Evolutionary conservation across 2,113 vertebrate species (phyloP).

Genomic region (Glaucidium brasilianum): DNA sequence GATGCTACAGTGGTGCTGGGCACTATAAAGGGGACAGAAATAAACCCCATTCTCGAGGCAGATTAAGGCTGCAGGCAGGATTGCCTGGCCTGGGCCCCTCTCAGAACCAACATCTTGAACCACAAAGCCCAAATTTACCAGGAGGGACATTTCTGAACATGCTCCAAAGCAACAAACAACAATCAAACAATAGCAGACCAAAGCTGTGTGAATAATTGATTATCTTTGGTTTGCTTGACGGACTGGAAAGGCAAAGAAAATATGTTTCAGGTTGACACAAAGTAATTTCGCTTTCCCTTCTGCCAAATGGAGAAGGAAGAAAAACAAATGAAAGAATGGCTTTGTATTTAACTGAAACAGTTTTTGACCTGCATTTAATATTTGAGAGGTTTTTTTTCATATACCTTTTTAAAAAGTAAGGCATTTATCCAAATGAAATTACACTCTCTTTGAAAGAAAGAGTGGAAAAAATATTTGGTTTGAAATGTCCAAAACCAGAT

Average conservation of each 20-base stretch:
- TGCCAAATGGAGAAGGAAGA: not conserved
- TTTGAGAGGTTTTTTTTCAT: not conserved
- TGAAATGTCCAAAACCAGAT: not conserved
- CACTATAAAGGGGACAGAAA: not conserved
- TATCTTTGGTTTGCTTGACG: conserved; percentile 24
- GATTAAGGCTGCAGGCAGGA: not conserved
- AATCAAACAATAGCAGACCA: conserved; percentile 29
- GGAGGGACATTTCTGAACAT: not conserved
- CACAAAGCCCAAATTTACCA: not conserved
- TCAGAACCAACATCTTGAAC: not conserved
- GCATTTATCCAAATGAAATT: not conserved
- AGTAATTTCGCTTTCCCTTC: conserved; percentile 25
- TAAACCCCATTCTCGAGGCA: not conserved
- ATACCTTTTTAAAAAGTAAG: not conserved
- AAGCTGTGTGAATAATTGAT: conserved; percentile 57
- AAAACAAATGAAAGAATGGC: not conserved
- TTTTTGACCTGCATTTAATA: not conserved
- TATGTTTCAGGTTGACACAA: conserved; percentile 44
- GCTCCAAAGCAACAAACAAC: not conserved
- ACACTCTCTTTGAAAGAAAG: not conserved
- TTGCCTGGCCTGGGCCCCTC: not conserved
- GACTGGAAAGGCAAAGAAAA: conserved; percentile 55
- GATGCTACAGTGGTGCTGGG: not conserved
- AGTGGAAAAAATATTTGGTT: not conserved
- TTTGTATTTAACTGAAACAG: not conserved